A percentile compares a stretch with the other conserved stretches of the same genome.
phyloP scores from a whole-genome alignment of 2,113 vertebrate species.

The Typhlomys cinereus region DNA sequence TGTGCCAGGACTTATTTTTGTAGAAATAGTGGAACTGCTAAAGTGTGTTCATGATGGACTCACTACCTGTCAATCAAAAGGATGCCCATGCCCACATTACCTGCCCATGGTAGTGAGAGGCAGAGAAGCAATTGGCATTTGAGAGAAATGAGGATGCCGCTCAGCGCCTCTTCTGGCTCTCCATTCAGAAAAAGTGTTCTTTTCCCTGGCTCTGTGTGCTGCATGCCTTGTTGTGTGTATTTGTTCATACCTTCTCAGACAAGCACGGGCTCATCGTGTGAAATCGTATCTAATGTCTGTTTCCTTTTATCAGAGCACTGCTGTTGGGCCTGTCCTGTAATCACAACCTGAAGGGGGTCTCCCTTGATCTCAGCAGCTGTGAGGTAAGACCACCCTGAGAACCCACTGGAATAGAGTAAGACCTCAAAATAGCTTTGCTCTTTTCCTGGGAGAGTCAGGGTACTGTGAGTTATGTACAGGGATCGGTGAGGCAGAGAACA shows the following conservation, averaged over 20 bases:
- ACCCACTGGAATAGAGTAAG: background rate
- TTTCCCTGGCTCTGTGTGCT: background rate
- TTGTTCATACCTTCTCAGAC: too few species aligned
- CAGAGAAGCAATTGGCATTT: slow-evolving; percentile 23
- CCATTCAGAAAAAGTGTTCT: background rate
- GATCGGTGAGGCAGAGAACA: background rate
- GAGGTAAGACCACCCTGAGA: slow-evolving; percentile 90
- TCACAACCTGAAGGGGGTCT: slow-evolving; percentile 93
- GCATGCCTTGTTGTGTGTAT: background rate
- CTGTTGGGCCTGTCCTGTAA: slow-evolving; percentile 96
- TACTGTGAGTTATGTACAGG: background rate
- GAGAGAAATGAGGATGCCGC: background rate
- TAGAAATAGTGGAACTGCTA: slow-evolving; percentile 2
- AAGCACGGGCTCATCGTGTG: background rate
- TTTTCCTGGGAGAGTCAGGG: background rate
- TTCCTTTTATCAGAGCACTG: slow-evolving; percentile 89
- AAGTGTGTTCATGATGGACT: slow-evolving; percentile 30
- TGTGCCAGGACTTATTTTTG: slow-evolving; percentile 62
- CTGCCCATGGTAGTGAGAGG: background rate
- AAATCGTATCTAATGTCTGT: slow-evolving; percentile 19
- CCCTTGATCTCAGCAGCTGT: slow-evolving; percentile 96
- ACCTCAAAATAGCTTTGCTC: background rate
- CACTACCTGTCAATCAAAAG: background rate
- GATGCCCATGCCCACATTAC: background rate
- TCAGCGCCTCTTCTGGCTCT: background rate